These are phyloP conservation scores for Phrynocephalus vlangalii DNA, from an alignment of 2,797 vertebrate genomes.

Conservation along the genomic window DNA sequence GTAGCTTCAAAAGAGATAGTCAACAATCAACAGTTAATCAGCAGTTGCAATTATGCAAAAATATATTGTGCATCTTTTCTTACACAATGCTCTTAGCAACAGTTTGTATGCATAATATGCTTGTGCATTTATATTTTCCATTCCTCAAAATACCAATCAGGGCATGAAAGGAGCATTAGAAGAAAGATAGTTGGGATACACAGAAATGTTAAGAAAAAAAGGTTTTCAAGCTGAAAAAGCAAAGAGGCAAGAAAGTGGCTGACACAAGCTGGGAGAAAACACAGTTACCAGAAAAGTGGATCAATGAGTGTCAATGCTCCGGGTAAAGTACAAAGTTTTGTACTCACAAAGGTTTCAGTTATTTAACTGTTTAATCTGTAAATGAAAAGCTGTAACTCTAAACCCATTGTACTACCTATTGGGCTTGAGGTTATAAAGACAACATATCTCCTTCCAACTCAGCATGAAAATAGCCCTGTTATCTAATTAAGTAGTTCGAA, in stretches of 20 bases:
- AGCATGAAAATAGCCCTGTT: background rate
- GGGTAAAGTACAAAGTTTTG: background rate
- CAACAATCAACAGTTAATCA: background rate
- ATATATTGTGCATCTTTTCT: background rate
- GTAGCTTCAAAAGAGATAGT: background rate
- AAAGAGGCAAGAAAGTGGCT: conserved; percentile 3
- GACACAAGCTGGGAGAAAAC: background rate
- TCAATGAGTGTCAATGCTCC: background rate
- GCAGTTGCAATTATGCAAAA: background rate
- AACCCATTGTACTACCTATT: too few species aligned
- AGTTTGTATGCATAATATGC: conserved; percentile 2
- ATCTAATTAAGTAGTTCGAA: background rate
- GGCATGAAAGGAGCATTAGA: background rate
- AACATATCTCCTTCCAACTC: background rate
- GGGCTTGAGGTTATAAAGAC: background rate
- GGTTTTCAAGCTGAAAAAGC: background rate
- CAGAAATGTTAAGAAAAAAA: conserved; percentile 8
- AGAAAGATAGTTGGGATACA: conserved; percentile 5
- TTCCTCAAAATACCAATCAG: background rate
- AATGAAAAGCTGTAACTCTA: background rate
- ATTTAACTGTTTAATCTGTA: background rate
- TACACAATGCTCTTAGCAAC: background rate
- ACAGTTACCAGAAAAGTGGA: background rate
- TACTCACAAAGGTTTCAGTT: background rate
- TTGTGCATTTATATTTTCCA: conserved; percentile 6